Conservation (phyloP, 2,797 vertebrate genomes). For the Anableps anableps region DNA sequence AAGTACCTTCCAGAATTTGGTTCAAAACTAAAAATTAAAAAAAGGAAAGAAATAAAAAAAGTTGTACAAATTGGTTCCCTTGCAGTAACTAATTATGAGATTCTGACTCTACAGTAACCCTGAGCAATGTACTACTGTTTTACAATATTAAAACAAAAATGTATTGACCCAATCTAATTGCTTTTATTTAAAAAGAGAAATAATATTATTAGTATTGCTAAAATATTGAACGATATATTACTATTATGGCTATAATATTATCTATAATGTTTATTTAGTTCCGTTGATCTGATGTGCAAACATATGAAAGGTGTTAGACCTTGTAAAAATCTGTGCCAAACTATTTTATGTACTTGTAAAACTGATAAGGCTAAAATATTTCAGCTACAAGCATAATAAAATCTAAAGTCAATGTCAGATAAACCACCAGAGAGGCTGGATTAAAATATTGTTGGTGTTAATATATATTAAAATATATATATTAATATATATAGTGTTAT, state of each 20-base stretch:
- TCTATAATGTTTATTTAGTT: neutral
- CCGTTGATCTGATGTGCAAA: neutral
- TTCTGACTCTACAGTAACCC: neutral
- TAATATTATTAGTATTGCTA: neutral
- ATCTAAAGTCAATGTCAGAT: neutral
- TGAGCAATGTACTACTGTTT: neutral
- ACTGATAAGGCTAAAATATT: neutral
- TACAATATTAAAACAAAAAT: slow-evolving; percentile 1
- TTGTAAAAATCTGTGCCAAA: neutral
- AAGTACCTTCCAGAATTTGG: too few relatives aligned
- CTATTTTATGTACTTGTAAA: neutral
- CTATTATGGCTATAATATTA: neutral
- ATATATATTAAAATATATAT: too few relatives aligned
- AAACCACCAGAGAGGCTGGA: neutral
- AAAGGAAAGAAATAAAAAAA: neutral
- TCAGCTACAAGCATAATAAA: neutral
- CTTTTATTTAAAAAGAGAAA: neutral
- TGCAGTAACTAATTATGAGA: neutral
- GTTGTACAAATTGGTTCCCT: neutral
- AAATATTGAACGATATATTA: neutral
- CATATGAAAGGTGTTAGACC: neutral
- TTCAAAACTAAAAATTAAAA: neutral
- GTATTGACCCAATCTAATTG: neutral
- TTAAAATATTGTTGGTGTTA: neutral
- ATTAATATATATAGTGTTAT: neutral